Evolutionary conservation across 2,797 vertebrate species (phyloP).

Genomic region (Astyanax mexicanus): DNA sequence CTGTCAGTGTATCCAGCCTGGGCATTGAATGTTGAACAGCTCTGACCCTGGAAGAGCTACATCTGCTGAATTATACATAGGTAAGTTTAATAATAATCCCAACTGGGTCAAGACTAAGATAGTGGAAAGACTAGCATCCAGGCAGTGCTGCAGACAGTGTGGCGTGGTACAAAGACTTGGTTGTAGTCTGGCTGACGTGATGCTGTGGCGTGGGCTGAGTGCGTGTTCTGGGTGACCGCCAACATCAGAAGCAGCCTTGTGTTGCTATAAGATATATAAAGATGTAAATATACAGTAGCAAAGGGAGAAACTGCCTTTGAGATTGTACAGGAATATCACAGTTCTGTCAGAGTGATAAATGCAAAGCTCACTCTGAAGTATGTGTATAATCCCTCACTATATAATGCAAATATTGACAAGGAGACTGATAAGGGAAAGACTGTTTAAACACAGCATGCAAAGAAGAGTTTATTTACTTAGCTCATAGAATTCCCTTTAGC

Average conservation of each 20-base stretch:
- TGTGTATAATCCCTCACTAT: not conserved
- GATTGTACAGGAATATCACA: not conserved
- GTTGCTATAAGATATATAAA: not conserved
- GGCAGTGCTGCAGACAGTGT: not conserved
- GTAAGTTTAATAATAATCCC: not conserved
- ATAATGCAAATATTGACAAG: slow-evolving; percentile 23
- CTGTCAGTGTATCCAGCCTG: not conserved
- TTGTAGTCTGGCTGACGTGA: slow-evolving; percentile 13
- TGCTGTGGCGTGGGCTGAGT: slow-evolving; percentile 3
- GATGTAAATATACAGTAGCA: not conserved
- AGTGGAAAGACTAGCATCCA: not conserved
- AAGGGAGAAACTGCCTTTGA: not conserved
- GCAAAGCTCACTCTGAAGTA: not conserved
- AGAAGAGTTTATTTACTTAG: slow-evolving; percentile 1
- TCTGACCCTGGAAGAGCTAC: not conserved
- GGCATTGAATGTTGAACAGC: not conserved
- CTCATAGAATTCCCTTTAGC: slow-evolving; percentile 1
- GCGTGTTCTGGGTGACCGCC: not conserved
- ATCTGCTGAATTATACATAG: not conserved
- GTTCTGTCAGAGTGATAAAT: not conserved
- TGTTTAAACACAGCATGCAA: slow-evolving; percentile 12
- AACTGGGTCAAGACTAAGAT: not conserved
- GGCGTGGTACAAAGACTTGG: not conserved
- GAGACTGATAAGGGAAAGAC: not conserved
- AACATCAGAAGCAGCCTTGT: not conserved